Evolutionary conservation across 2,113 vertebrate genomes (phyloP).

Genomic region (Centropus bengalensis): DNA sequence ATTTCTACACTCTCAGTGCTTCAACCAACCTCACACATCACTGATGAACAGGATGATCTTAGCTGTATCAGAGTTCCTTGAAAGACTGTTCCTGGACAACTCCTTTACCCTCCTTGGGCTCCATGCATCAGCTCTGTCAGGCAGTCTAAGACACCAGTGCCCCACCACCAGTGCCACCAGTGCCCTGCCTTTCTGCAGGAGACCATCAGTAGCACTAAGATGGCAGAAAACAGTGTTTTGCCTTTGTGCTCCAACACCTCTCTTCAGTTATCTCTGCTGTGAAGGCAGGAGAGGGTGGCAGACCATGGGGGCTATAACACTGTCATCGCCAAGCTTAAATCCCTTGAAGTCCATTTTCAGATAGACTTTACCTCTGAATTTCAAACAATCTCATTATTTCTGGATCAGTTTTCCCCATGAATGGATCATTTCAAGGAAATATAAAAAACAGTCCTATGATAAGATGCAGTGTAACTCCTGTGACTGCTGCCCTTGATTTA

Average conservation of each 20-base stretch:
- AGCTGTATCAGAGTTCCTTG: neutral
- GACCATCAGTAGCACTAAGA: neutral
- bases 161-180: too few relatives aligned
- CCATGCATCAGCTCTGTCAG: neutral
- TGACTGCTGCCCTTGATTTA: constrained; percentile 45
- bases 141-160: neutral
- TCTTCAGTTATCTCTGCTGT: neutral
- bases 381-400: neutral
- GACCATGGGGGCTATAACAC: accelerated
- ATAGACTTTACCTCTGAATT: neutral
- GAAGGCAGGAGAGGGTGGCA: neutral
- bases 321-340: neutral
- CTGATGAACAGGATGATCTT: neutral
- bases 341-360: neutral
- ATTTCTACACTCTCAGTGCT: neutral
- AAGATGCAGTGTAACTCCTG: neutral
- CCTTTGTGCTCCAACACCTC: neutral
- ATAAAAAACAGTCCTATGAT: neutral
- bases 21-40: neutral
- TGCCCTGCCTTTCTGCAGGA: neutral
- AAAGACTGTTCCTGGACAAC: neutral
- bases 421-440: constrained; percentile 17
- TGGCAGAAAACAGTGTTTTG: neutral
- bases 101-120: neutral
- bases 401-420: neutral